Evolutionary conservation across 1,140 invertebrate species (phyloP), one percentile per base, ranked within the genome.

Genomic region (Brachionus sp.): DNA sequence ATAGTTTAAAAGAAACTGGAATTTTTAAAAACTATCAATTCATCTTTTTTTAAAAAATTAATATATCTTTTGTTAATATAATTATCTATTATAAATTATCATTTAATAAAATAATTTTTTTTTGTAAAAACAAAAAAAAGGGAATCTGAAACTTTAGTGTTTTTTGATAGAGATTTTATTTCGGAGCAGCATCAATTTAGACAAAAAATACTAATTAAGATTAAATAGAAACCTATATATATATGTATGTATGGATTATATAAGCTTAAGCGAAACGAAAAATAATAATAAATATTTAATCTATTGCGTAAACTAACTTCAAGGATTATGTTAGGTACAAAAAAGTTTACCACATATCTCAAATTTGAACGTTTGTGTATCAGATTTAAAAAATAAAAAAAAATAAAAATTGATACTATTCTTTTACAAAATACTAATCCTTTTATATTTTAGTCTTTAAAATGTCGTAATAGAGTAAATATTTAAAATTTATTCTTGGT

Each of bases 231-330:
- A 29, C 29, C 29, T 2, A 29, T 29, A 29, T 29, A 3, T 57
- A 57, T 12, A 29, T 29, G 29, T 57, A 57, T 12, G 25, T n/a
- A 66, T 66, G 19, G 25, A 33, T 66, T 66, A n/a, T 13, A 12
- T 23, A 33, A 66, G 64, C 64, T 66, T 66, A 66, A 4, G 64
- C 0, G 6, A 12, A 66, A 25, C 23, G 23, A 66, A 33, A 10
- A 66, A 66, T 33, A 66, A 33, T 29, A 10, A 16, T 64, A 64
- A 64, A 64, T 66, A 66, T 66, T 66, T 66, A 37, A 13, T 66
- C 29, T 33, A 66, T 66, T 66, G 29, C 64, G 25, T 66, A 66
- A 66, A 66, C 33, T 66, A 33, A n/a, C 64, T 57, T 66, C 64
- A 66, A 66, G 64, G 64, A 66, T 66, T 66, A 33, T 33, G 64